phyloP scores from a whole-genome alignment of 2,113 vertebrate genomes.

The Tauraco erythrolophus region DNA sequence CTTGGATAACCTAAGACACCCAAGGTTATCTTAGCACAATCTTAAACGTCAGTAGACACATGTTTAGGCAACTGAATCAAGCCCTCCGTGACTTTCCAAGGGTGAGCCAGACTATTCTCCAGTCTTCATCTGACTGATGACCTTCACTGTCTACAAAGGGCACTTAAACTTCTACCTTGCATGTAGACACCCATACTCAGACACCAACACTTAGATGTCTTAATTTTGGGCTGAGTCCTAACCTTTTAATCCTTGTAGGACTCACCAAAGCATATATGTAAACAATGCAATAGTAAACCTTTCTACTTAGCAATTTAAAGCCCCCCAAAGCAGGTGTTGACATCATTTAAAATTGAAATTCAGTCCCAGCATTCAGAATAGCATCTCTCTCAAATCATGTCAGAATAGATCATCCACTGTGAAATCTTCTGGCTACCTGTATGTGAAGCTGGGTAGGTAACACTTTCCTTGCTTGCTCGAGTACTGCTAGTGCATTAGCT shows the following conservation, averaged over 20 bases:
- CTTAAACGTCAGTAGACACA: background rate
- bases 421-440: background rate
- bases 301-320: background rate
- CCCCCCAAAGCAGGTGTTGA: background rate
- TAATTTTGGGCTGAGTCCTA: background rate
- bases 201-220: background rate
- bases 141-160: background rate
- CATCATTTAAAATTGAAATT: background rate
- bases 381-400: background rate
- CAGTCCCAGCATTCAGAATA: background rate
- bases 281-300: background rate
- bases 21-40: background rate
- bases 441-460: background rate
- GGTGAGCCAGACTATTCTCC: background rate
- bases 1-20: background rate
- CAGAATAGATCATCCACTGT: background rate
- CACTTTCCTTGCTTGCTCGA: background rate
- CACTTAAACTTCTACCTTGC: background rate
- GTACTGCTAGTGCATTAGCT: background rate
- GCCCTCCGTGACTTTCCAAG: background rate
- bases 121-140: background rate
- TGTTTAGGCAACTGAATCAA: constrained; percentile 4
- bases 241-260: background rate
- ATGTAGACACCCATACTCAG: background rate
- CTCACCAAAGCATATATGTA: background rate